A percentile compares a stretch with the other conserved stretches of the same genome.
Conservation (phyloP, 2,797 vertebrate genomes). For the Dromococcyx pavoninus region DNA sequence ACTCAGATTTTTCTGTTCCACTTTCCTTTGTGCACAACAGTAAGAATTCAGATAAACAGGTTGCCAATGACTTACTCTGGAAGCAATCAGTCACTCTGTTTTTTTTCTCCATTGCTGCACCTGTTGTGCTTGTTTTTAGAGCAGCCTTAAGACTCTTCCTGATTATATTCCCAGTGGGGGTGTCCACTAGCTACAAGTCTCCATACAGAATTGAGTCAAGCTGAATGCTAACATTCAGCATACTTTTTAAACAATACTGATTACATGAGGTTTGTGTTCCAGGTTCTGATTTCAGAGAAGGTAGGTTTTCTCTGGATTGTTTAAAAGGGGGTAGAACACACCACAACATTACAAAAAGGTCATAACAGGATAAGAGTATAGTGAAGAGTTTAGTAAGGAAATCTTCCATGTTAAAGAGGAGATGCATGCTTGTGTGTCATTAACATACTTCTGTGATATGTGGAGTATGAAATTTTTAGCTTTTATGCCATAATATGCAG, state of each 20-base stretch:
- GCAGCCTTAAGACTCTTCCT: background rate
- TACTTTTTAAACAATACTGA: background rate
- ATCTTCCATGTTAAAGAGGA: background rate
- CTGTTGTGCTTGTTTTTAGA: background rate
- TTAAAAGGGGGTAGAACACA: background rate
- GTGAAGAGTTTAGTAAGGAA: background rate
- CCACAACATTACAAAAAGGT: background rate
- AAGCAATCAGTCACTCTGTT: background rate
- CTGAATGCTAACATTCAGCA: background rate
- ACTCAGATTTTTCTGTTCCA: background rate
- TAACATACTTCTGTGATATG: background rate
- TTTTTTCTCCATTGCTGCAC: background rate
- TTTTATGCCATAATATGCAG: background rate
- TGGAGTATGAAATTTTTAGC: background rate
- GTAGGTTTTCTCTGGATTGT: background rate
- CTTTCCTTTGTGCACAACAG: background rate
- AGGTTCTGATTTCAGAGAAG: background rate
- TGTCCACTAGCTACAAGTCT: background rate
- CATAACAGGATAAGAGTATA: background rate
- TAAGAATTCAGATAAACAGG: background rate
- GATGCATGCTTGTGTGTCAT: background rate
- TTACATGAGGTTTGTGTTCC: background rate
- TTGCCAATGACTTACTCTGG: background rate
- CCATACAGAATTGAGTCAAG: background rate
- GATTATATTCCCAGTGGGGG: background rate